Evolutionary conservation across 1,140 invertebrate genomes (phyloP).

Genomic region (Sarcophaga bullata): DNA sequence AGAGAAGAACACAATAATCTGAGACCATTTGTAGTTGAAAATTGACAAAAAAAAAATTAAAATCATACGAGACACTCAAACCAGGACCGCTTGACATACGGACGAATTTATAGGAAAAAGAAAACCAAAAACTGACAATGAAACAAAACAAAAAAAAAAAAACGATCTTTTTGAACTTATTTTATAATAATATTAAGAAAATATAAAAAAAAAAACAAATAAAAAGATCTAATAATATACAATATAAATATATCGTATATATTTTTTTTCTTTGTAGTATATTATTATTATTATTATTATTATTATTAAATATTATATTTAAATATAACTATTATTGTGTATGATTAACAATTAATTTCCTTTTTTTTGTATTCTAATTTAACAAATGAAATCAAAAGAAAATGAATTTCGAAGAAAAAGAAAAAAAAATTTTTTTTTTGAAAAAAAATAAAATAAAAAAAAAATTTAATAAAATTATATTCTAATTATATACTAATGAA

Average conservation of each 20-base stretch:
- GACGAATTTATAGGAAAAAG: not conserved
- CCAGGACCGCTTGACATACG: not conserved
- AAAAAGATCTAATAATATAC: slow-evolving; percentile 2
- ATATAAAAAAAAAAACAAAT: slow-evolving; percentile 15
- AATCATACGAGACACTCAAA: not conserved
- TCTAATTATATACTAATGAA: slow-evolving; percentile 1
- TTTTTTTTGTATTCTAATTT: slow-evolving; percentile 8
- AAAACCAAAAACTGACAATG: slow-evolving; percentile 28
- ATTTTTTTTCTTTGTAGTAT: not conserved
- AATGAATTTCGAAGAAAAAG: too few relatives aligned
- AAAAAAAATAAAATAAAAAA: not conserved
- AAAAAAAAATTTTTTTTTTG: too few relatives aligned
- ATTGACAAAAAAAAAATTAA: not conserved
- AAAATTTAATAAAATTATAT: slow-evolving; percentile 13
- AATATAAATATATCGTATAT: not conserved
- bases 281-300: not conserved
- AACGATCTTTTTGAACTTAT: slow-evolving; percentile 44
- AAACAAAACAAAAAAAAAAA: slow-evolving; percentile 47
- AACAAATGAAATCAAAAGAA: too few relatives aligned
- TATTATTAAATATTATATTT: slow-evolving; percentile 14
- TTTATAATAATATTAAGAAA: slow-evolving; percentile 33
- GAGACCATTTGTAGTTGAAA: slow-evolving; percentile 13
- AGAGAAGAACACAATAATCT: slow-evolving; percentile 22
- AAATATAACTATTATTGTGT: slow-evolving; percentile 26
- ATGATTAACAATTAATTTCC: slow-evolving; percentile 26